Evolutionary conservation across 1,140 invertebrate genomes (phyloP).

Genomic region (Ditylenchus dipsaci): DNA sequence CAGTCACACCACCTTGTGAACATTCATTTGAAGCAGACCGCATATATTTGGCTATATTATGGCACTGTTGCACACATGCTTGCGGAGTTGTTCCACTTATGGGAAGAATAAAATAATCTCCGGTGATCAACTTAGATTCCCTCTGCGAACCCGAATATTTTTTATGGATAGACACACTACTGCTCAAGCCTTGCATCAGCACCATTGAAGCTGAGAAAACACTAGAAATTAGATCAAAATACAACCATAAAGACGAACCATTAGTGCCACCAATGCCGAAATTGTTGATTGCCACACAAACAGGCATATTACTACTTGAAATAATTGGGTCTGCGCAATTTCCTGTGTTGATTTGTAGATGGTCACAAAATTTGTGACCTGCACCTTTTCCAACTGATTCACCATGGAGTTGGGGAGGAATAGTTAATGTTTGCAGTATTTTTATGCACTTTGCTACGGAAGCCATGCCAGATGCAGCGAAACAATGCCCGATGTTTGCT

Average conservation of each 20-base stretch:
- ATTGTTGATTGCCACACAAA: constrained; percentile 19
- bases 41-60: neutral
- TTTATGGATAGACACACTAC: no score
- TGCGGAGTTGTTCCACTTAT: neutral
- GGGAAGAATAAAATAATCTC: neutral
- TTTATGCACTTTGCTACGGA: constrained; percentile 28
- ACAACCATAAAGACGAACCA: neutral
- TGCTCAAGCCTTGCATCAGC: constrained; percentile 1
- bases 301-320: neutral
- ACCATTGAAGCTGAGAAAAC: constrained; percentile 10
- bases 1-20: neutral
- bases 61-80: neutral
- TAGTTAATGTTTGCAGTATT: constrained; percentile 19
- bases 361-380: neutral
- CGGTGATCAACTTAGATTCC: neutral
- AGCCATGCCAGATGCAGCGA: constrained; percentile 34
- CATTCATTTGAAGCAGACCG: neutral
- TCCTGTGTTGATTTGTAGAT: neutral
- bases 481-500: constrained; percentile 29
- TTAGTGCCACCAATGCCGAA: constrained; percentile 42
- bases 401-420: constrained; percentile 27
- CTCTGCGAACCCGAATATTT: neutral
- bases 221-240: neutral
- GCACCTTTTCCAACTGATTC: neutral
- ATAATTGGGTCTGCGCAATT: neutral